A percentile compares a stretch with the other conserved stretches of the same genome.
Conservation (phyloP, 2,888 invertebrate species). For the Yponomeuta malinellus region DNA sequence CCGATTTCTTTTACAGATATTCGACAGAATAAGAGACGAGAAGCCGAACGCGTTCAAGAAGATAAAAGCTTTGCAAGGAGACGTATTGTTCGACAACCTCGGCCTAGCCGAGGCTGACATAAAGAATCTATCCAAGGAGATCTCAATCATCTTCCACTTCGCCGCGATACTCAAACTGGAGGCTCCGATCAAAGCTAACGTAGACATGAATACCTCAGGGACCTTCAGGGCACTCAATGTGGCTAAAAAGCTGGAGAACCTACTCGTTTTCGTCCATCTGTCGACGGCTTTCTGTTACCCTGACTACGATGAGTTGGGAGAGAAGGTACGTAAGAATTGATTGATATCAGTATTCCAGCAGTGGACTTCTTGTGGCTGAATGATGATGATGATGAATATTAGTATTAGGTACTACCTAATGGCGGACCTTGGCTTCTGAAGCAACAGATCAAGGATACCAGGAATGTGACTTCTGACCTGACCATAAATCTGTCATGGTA, state of each 20-base stretch:
- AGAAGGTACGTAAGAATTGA: constrained; percentile 38
- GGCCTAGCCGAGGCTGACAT: constrained; percentile 79
- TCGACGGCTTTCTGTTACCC: constrained; percentile 98
- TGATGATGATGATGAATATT: too few relatives aligned
- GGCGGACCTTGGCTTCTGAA: too few relatives aligned
- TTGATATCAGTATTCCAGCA: too few relatives aligned
- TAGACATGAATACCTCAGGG: constrained; percentile 93
- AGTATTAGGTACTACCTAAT: background rate
- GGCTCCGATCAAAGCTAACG: constrained; percentile 89
- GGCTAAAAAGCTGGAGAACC: constrained; percentile 82
- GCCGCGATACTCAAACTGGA: constrained; percentile 95
- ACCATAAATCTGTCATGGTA: too few relatives aligned
- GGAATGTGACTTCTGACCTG: too few relatives aligned
- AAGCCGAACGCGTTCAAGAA: constrained; percentile 81
- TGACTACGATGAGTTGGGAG: constrained; percentile 77
- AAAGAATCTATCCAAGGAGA: constrained; percentile 77
- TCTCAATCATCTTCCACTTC: constrained; percentile 91
- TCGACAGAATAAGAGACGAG: constrained; percentile 79
- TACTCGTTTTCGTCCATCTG: constrained; percentile 87
- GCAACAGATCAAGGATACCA: too few relatives aligned
- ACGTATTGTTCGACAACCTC: constrained; percentile 78
- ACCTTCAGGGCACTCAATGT: constrained; percentile 86
- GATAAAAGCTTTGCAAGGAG: constrained; percentile 84
- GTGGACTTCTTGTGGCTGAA: too few relatives aligned
- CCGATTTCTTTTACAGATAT: constrained; percentile 71